Percentiles rank a stretch among this genome's conserved stretches.
These are phyloP conservation scores for Onychomys leucogaster DNA, from an alignment of 2,797 vertebrate species.

Conservation along the genomic window DNA sequence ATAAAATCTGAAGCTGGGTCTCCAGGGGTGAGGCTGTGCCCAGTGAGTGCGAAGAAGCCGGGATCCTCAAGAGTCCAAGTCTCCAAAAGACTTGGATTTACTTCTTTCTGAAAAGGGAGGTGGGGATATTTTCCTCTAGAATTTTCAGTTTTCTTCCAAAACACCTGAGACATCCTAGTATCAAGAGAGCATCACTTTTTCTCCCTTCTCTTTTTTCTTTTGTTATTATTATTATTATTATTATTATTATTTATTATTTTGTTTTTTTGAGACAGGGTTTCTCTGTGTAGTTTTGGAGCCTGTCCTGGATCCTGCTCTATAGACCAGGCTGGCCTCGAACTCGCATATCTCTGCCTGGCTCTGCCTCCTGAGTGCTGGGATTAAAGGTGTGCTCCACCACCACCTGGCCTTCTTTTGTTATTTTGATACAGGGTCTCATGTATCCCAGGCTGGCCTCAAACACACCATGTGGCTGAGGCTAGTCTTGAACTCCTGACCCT, in stretches of 20 bases:
- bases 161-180: not conserved
- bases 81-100: not conserved
- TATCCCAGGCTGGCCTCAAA: not conserved
- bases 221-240: too few relatives aligned
- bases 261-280: too few relatives aligned
- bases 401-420: not conserved
- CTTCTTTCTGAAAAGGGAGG: not conserved
- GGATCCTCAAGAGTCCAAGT: not conserved
- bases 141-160: conserved; percentile 7
- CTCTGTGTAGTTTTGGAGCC: too few relatives aligned
- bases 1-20: not conserved
- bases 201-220: not conserved
- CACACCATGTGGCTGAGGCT: not conserved
- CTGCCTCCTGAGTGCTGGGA: too few relatives aligned
- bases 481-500: not conserved
- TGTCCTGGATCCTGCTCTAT: too few relatives aligned
- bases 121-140: not conserved
- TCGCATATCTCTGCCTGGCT: too few relatives aligned
- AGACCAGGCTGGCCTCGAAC: too few relatives aligned
- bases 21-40: not conserved
- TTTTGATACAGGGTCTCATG: not conserved
- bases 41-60: not conserved
- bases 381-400: too few relatives aligned
- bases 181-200: not conserved
- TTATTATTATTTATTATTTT: too few relatives aligned